Percentiles rank a stretch among this genome's conserved stretches.
Evolutionary conservation across 2,797 vertebrate species (phyloP).

Genomic region (Rhinatrema bivittatum): DNA sequence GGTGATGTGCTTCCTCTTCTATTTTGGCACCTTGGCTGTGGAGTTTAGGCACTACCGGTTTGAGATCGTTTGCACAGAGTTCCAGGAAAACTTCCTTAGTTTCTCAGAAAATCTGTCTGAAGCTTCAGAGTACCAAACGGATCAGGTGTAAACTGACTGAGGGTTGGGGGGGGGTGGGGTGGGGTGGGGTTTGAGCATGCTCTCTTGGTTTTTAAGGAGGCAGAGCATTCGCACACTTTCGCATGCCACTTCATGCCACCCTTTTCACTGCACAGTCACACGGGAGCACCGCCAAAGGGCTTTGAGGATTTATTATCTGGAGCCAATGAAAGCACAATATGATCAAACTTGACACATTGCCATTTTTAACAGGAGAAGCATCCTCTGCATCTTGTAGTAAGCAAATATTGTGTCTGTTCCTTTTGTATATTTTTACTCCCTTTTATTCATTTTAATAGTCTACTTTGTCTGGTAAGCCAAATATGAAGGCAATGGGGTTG

Average conservation of each 20-base stretch:
- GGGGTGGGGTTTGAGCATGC: not conserved
- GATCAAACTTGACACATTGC: not conserved
- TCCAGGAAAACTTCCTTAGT: conserved; percentile 69
- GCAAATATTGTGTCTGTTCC: too few relatives aligned
- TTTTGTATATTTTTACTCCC: too few relatives aligned
- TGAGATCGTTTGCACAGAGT: conserved; percentile 59
- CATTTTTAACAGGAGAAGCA: not conserved
- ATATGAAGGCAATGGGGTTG: too few relatives aligned
- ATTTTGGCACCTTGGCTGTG: conserved; percentile 71
- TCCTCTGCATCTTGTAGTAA: too few relatives aligned
- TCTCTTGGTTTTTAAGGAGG: too few relatives aligned
- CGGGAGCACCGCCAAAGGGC: conserved; percentile 10
- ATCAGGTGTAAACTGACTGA: conserved; percentile 51
- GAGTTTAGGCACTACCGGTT: conserved; percentile 83
- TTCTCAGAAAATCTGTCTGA: conserved; percentile 65
- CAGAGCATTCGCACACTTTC: conserved; percentile 18
- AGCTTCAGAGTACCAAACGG: conserved; percentile 60
- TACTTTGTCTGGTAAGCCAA: too few relatives aligned
- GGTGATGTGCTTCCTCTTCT: conserved; percentile 79
- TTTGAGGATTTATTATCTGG: not conserved
- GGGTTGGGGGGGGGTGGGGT: conserved; percentile 8
- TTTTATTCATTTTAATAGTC: too few relatives aligned
- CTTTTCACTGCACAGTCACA: conserved; percentile 17
- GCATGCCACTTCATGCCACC: conserved; percentile 26
- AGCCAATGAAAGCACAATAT: not conserved